Percentiles rank a stretch among this genome's conserved stretches.
Conservation (phyloP, 2,113 vertebrate species). For the Oxyura jamaicensis region DNA sequence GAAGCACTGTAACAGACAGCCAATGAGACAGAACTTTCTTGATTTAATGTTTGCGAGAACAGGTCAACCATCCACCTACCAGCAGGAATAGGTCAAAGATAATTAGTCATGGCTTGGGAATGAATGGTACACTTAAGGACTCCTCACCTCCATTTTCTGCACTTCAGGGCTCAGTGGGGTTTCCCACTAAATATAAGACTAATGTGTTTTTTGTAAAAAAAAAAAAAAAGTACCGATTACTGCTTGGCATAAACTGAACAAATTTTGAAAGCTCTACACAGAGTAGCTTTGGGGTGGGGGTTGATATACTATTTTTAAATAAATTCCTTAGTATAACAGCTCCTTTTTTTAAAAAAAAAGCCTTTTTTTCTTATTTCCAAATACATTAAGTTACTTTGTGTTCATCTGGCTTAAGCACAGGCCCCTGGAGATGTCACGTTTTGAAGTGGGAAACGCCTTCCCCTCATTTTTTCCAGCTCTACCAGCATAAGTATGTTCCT, state of each 20-base stretch:
- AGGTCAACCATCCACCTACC: neutral
- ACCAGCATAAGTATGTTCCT: neutral
- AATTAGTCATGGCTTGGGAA: neutral
- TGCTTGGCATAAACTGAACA: neutral
- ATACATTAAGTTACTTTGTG: neutral
- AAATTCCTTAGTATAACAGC: neutral
- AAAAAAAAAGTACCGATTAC: neutral
- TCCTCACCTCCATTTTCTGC: neutral
- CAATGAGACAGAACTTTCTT: neutral
- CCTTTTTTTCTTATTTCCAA: neutral
- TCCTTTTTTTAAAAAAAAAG: neutral
- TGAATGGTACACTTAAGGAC: neutral
- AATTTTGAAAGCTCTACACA: neutral
- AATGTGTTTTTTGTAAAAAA: neutral
- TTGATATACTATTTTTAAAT: accelerated
- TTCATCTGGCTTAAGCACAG: neutral
- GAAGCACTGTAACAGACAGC: neutral
- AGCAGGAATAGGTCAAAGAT: neutral
- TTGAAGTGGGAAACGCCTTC: neutral
- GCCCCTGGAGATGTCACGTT: neutral
- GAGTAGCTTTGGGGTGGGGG: neutral
- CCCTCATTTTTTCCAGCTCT: neutral
- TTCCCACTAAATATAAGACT: neutral
- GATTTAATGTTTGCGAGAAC: neutral
- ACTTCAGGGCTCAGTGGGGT: neutral